These are phyloP conservation scores for Zapus hudsonius DNA, from an alignment of 2,113 vertebrate genomes.

Conservation along the genomic window DNA sequence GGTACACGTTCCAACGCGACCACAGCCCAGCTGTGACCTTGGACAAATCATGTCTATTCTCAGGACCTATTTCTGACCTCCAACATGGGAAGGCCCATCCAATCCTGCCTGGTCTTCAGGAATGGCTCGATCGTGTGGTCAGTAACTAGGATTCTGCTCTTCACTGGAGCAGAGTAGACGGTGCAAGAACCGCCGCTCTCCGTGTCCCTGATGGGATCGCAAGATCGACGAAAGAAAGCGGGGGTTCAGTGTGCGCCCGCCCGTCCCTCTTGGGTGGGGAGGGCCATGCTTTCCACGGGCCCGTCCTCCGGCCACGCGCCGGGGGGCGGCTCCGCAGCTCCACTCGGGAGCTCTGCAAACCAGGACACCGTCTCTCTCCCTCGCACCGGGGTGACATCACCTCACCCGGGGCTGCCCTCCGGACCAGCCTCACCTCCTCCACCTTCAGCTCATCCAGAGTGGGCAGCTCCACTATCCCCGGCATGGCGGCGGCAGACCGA, in stretches of 20 bases:
- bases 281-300: no score
- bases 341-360: background rate
- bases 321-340: background rate
- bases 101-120: background rate
- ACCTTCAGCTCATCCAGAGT: conserved; percentile 91
- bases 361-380: background rate
- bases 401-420: background rate
- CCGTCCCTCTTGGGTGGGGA: no score
- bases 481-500: conserved; percentile 85
- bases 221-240: background rate
- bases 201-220: background rate
- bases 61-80: background rate
- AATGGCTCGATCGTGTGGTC: background rate
- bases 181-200: background rate
- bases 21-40: background rate
- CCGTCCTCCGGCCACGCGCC: no score
- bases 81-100: background rate
- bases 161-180: background rate
- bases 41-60: background rate
- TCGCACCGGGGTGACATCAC: background rate
- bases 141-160: background rate
- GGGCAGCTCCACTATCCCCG: conserved; percentile 87
- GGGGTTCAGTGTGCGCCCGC: background rate
- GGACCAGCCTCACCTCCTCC: conserved; percentile 89
- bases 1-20: background rate